phyloP scores from a whole-genome alignment of 2,888 invertebrate species.

The Drosophila differens region DNA sequence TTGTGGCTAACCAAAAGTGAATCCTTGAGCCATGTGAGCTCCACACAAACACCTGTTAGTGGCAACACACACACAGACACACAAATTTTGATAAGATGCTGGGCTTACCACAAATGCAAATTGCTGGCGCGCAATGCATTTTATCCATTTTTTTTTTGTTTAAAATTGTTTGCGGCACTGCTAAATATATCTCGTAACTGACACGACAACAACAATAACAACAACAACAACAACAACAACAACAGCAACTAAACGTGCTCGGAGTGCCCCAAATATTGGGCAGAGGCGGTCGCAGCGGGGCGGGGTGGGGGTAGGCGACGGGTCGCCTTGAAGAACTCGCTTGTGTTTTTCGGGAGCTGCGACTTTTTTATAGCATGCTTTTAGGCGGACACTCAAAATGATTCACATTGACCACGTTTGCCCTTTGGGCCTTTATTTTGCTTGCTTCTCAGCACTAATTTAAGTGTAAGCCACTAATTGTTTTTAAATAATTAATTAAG shows the following conservation, averaged over 20 bases:
- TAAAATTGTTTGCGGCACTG: slow-evolving; percentile 1
- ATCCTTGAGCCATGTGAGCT: background rate
- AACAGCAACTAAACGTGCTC: background rate
- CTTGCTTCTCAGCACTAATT: background rate
- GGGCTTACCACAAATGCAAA: slow-evolving; percentile 53
- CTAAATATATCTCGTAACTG: background rate
- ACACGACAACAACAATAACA: background rate
- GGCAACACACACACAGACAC: slow-evolving; percentile 12
- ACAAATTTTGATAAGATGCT: background rate
- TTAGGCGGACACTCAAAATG: slow-evolving; percentile 22
- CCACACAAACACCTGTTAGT: slow-evolving; percentile 54
- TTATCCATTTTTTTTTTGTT: slow-evolving; percentile 3
- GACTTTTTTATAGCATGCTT: slow-evolving; percentile 26
- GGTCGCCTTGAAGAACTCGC: slow-evolving; percentile 1
- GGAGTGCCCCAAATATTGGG: background rate
- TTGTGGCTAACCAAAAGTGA: slow-evolving; percentile 2
- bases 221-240: background rate
- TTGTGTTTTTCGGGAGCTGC: slow-evolving; percentile 6
- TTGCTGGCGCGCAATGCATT: slow-evolving; percentile 44
- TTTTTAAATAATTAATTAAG: background rate
- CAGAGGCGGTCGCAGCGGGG: background rate
- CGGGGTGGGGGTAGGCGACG: fast-evolving
- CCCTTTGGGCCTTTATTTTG: background rate
- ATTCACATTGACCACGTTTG: background rate
- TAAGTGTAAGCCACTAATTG: background rate